Base-by-base conservation (phyloP, 1,140 invertebrate species). In the Vanessa atalanta region DNA sequence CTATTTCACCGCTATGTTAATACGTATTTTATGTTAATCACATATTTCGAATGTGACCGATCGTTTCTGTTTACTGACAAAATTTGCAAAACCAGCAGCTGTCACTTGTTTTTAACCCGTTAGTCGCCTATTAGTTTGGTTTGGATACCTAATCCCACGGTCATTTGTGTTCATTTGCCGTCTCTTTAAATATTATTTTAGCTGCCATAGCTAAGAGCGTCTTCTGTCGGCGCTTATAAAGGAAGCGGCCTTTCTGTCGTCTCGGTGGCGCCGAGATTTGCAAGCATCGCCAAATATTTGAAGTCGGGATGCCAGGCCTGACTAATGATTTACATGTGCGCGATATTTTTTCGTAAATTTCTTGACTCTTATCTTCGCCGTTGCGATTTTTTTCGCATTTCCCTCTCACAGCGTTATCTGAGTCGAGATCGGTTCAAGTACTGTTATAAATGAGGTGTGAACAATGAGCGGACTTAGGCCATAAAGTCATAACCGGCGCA, bases 301-400 rank as follows among this genome's bases (percentile, higher is more conserved):
- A 84, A 75, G 74, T 79, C 73, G 69, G 77, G 71, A 83, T 81
- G 79, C 79, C 79, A 66, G 55, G 68, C 79, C 75, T 79, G 77
- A 86, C 89, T 92, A 92, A 92, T 92, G 88, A 90, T 77, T 87
- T 86, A 89, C 90, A 92, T 87, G 83, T 91, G 90, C 79, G 75
- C 55, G 26, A 70, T 55, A 78, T 84, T 86, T 88, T 90, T 88
- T 89, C 63, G 3, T 57, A 61, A 72, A 78, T 79, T 69, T 65
- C 69, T 75, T 63, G 15, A 16, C 31, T 37, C 23, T 53, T 71
- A 57, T 72, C 48, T 71, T 23, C 8, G 53, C 20, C 53, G 9
- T 20, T 55, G 51, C 64, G 47, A 48, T 63, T 48, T 63, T 47
- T 74, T 64, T 55, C 23, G 51, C 31, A 53, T 71, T 69, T 64